Evolutionary conservation across 2,113 vertebrate species (phyloP).

Genomic region (Gorsachius goisagi): DNA sequence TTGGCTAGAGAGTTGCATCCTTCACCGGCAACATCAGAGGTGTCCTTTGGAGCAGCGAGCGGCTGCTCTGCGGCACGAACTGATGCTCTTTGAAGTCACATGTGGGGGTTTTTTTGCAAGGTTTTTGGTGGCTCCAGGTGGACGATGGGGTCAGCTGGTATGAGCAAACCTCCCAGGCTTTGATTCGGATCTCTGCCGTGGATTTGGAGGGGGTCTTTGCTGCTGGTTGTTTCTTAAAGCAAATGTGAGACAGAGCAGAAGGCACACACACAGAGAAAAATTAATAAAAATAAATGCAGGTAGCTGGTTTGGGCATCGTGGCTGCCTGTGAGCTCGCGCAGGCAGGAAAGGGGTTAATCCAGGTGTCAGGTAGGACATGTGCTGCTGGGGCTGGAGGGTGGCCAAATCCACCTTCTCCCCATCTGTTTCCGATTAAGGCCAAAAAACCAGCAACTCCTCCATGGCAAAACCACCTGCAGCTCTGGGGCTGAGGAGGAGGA

Average conservation of each 20-base stretch:
- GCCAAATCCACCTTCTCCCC: conserved; percentile 40
- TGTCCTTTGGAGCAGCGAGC: not conserved
- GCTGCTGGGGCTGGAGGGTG: not conserved
- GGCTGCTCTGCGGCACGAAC: not conserved
- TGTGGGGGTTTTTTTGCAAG: not conserved
- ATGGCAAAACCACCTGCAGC: conserved; percentile 38
- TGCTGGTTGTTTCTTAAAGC: not conserved
- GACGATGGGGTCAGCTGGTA: not conserved
- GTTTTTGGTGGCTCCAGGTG: not conserved
- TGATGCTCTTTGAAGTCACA: not conserved
- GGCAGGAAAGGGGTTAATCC: conserved; percentile 12
- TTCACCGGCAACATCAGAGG: fast-evolving
- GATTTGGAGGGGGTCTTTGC: not conserved
- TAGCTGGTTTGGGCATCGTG: not conserved
- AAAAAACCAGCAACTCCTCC: not conserved
- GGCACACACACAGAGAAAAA: not conserved
- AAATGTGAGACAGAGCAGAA: not conserved
- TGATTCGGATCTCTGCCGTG: not conserved
- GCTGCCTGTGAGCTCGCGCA: fast-evolving
- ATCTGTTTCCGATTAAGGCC: conserved; percentile 46
- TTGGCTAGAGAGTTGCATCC: not conserved
- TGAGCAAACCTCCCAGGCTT: not conserved
- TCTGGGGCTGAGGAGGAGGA: not conserved
- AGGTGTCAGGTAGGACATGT: conserved; percentile 22
- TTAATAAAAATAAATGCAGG: not conserved